A percentile compares a stretch with the other conserved stretches of the same genome.
These are phyloP conservation scores for Dryoscopus gambensis DNA, from an alignment of 2,113 vertebrate genomes.

Conservation along the genomic window DNA sequence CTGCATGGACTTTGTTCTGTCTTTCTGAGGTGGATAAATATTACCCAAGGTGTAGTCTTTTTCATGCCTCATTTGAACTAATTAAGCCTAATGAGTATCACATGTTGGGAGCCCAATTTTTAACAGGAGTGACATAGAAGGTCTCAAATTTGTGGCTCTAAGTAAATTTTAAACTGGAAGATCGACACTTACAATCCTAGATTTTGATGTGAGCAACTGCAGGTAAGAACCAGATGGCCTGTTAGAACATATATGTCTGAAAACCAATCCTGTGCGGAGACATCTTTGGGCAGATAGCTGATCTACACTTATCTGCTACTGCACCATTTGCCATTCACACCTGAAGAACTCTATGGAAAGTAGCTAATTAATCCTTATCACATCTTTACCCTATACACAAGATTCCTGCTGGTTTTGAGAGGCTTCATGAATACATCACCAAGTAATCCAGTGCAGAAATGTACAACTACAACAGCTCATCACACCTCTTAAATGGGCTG, in stretches of 20 bases:
- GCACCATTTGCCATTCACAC: background rate
- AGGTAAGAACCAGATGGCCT: background rate
- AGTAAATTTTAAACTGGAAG: background rate
- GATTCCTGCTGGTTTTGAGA: background rate
- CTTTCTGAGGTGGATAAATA: background rate
- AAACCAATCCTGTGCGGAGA: background rate
- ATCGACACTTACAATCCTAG: background rate
- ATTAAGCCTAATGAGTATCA: slow-evolving; percentile 1
- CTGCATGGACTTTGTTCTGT: background rate
- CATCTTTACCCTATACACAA: background rate
- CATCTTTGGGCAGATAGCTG: background rate
- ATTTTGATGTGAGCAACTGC: background rate
- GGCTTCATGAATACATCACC: background rate
- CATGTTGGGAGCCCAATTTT: background rate
- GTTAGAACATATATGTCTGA: background rate
- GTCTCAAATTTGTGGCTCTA: background rate
- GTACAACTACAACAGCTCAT: background rate
- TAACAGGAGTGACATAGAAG: background rate
- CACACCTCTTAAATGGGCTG: background rate
- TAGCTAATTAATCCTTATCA: background rate
- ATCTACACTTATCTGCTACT: background rate
- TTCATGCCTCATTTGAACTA: background rate
- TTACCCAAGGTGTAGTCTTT: background rate
- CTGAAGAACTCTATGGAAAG: background rate
- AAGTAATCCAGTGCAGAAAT: background rate